Conservation (phyloP, 2,113 vertebrate genomes). For the Corythornis madagascariensis region DNA sequence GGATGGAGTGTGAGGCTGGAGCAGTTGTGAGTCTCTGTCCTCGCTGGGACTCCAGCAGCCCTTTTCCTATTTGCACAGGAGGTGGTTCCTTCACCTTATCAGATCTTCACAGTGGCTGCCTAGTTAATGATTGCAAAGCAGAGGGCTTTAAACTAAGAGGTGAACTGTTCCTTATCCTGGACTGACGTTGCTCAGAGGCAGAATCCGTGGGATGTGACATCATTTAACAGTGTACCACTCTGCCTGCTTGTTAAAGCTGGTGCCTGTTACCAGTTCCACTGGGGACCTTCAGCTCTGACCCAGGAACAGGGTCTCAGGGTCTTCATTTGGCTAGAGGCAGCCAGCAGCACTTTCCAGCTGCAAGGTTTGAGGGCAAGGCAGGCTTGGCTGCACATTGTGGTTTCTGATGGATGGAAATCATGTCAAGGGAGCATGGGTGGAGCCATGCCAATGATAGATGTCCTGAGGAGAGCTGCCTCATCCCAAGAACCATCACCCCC, state of each 20-base stretch:
- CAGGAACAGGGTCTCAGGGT: neutral
- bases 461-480: neutral
- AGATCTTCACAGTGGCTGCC: neutral
- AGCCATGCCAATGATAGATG: neutral
- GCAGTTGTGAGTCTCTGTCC: neutral
- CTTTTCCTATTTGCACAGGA: neutral
- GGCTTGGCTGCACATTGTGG: neutral
- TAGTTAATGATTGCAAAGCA: constrained; percentile 25
- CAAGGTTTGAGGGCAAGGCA: neutral
- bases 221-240: neutral
- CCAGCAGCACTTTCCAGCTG: neutral
- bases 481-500: neutral
- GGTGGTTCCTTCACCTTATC: neutral
- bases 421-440: neutral
- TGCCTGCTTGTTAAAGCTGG: neutral
- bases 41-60: neutral
- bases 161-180: neutral
- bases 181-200: neutral
- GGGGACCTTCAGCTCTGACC: neutral
- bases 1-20: neutral
- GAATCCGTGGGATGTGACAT: neutral
- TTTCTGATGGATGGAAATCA: neutral
- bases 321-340: neutral
- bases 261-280: neutral
- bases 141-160: neutral